Evolutionary conservation across 2,797 vertebrate genomes (phyloP), one percentile per base, ranked within the genome.

Genomic region (Coregonus ussuriensis): DNA sequence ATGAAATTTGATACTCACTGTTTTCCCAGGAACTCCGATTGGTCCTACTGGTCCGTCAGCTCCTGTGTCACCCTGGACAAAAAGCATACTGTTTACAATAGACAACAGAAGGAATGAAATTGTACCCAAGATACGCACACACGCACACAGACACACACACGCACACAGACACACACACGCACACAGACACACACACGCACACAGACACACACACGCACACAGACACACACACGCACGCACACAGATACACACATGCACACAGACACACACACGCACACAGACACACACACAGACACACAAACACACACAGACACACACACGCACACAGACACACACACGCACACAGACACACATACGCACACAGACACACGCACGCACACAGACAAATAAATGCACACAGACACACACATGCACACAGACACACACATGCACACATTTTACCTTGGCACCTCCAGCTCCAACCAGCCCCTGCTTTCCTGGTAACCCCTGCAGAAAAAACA

Each of bases 21-120:
- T 78, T 88, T 95, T 95, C 68, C 95, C 95, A 74, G 93, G 88
- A 81, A 89, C 85, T 83, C 95, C 95, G n/a, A 90, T 74, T 1
- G 92, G 91, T 65, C 95, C 95, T 0, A 80, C 33, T 13, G 70
- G 16, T 84, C 95, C 95, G 4, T 89, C 88, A 4, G 66, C 82
- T 41, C 95, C 95, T 11, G 41, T 75, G 0, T 92, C 93, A 1
- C 95, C 95, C 95, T 95, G 77, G 18, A 73, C 65, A 59, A 52
- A 33, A 56, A 18, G 11, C 14, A 59, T 59, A n/a, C 7, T 41
- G 52, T 25, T 35, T 25, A 51, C 18, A 35, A 33, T 21, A 31
- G 16, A 31, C 21, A 54, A 62, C 47, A 69, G 29, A 69, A 13
- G 15, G 31, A 21, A 31, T n/a, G n/a, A 74, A 33, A 66, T 25